Evolutionary conservation across 2,888 invertebrate genomes (phyloP).

Genomic region (Branchellion lobata): DNA sequence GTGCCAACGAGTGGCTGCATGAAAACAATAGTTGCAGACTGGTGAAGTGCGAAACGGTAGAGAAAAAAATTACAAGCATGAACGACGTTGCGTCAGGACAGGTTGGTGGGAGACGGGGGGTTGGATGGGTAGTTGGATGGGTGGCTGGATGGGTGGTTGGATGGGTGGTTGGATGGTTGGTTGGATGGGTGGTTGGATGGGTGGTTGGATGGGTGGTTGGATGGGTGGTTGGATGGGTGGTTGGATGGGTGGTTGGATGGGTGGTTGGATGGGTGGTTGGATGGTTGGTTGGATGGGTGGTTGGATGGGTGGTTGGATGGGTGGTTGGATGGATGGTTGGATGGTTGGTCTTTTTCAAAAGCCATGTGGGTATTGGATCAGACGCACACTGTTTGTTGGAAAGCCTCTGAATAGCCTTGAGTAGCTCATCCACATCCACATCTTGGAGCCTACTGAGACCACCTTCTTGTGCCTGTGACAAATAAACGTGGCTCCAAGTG

Average conservation of each 20-base stretch:
- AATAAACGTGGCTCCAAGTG: no score
- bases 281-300: background rate
- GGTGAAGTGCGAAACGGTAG: slow-evolving; percentile 53
- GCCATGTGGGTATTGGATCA: no score
- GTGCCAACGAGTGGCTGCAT: slow-evolving; percentile 52
- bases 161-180: slow-evolving; percentile 8
- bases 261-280: background rate
- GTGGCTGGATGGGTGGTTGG: background rate
- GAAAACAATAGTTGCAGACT: slow-evolving; percentile 49
- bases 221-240: slow-evolving; percentile 12
- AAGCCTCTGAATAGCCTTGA: no score
- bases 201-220: background rate
- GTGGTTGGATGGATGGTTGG: background rate
- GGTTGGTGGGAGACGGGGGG: background rate
- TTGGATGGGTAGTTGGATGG: background rate
- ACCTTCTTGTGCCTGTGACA: no score
- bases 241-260: background rate
- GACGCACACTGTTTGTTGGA: no score
- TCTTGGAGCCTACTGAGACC: no score
- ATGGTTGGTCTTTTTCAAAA: no score
- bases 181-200: background rate
- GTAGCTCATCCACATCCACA: no score
- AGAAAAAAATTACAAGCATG: slow-evolving; percentile 50
- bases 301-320: slow-evolving; percentile 1
- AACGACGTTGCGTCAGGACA: slow-evolving; percentile 49